A percentile compares a stretch with the other conserved stretches of the same genome.
These are phyloP conservation scores for Chaetodon trifasciatus DNA, from an alignment of 2,797 vertebrate species.

Conservation along the genomic window DNA sequence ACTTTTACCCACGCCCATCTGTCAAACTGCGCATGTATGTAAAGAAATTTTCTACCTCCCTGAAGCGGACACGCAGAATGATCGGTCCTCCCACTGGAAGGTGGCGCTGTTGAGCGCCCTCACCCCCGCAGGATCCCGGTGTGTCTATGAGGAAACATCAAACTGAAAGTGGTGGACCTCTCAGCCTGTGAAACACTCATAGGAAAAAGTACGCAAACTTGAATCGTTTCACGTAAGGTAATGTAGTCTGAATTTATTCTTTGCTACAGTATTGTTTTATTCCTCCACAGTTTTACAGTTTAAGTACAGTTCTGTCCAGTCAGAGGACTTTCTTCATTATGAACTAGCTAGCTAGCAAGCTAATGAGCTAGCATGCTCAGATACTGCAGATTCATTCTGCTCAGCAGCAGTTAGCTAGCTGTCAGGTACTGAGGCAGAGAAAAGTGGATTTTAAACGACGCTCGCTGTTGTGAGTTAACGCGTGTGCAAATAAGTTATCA, in stretches of 20 bases:
- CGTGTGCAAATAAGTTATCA: background rate
- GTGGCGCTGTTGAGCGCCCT: conserved; percentile 20
- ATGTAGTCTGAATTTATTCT: rapidly evolving
- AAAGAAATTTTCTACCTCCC: background rate
- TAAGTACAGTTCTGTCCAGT: background rate
- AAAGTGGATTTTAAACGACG: background rate
- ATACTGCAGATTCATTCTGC: conserved; percentile 83
- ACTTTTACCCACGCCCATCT: background rate
- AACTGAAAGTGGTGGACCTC: conserved; percentile 26
- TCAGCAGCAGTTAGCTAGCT: conserved; percentile 47
- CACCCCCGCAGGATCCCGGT: background rate
- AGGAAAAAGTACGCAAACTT: background rate
- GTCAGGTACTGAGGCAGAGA: background rate
- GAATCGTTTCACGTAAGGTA: conserved; percentile 31
- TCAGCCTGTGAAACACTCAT: too few relatives aligned
- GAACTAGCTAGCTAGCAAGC: conserved; percentile 28
- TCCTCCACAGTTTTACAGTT: rapidly evolving
- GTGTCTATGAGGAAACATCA: conserved; percentile 15
- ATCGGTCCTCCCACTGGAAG: conserved; percentile 1
- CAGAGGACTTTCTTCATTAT: background rate
- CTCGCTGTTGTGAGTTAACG: background rate
- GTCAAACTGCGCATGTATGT: background rate
- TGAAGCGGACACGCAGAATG: background rate
- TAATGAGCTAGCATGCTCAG: conserved; percentile 60
- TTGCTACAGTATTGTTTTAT: rapidly evolving